Percentiles rank a stretch among this genome's conserved stretches.
Evolutionary conservation across 2,113 vertebrate genomes (phyloP).

Genomic region (Notothenia coriiceps): DNA sequence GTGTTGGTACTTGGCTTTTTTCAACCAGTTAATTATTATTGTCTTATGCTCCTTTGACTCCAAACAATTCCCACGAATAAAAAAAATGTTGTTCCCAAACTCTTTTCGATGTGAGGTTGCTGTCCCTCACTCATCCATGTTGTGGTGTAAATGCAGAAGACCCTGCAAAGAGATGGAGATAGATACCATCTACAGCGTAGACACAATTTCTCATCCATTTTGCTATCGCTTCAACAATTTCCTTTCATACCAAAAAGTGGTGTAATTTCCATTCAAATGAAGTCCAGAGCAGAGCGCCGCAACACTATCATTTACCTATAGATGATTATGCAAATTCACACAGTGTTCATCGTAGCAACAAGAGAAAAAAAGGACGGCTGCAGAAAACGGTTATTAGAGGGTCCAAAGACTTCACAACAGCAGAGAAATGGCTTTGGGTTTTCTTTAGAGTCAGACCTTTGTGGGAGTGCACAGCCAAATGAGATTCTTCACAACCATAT

Average conservation of each 20-base stretch:
- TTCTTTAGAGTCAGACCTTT: constrained; percentile 51
- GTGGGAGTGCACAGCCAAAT: constrained; percentile 58
- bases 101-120: constrained; percentile 75
- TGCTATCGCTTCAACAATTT: constrained; percentile 57
- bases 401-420: constrained; percentile 50
- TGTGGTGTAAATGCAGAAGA: constrained; percentile 4
- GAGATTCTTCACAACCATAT: constrained; percentile 64
- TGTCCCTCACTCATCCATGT: constrained; percentile 45
- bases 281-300: constrained; percentile 50
- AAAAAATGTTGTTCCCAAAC: constrained; percentile 97
- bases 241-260: constrained; percentile 57
- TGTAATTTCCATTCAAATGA: constrained; percentile 78
- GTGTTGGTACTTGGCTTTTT: constrained; percentile 88
- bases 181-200: constrained; percentile 11
- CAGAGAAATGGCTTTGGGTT: constrained; percentile 45
- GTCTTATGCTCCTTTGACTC: constrained; percentile 90
- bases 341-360: constrained; percentile 62
- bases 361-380: constrained; percentile 36
- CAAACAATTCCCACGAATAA: constrained; percentile 98
- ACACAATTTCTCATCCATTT: constrained; percentile 46
- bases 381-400: constrained; percentile 45
- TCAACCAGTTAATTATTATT: constrained; percentile 77
- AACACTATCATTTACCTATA: constrained; percentile 64
- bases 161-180: constrained; percentile 20
- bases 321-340: constrained; percentile 73